Evolutionary conservation across 1,140 invertebrate species (phyloP).

Genomic region (Drosophila murphyi): DNA sequence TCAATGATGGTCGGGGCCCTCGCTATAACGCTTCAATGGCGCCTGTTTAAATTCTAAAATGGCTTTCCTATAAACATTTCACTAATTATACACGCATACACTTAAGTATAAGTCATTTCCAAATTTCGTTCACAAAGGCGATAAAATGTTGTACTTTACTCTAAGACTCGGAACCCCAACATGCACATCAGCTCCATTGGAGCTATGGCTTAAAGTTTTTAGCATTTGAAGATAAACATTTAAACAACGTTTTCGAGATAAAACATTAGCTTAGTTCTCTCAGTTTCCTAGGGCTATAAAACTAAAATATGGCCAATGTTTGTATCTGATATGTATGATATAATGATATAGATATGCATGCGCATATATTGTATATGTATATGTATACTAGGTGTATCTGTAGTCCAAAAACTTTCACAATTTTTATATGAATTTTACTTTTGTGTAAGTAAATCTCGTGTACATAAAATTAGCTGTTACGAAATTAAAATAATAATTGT

Average conservation of each 20-base stretch:
- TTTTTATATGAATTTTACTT: conserved; percentile 66
- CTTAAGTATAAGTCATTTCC: conserved; percentile 29
- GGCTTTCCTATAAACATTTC: conserved; percentile 57
- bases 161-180: conserved; percentile 35
- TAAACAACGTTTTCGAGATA: background rate
- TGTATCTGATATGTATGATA: conserved; percentile 20
- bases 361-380: conserved; percentile 5
- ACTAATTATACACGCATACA: conserved; percentile 32
- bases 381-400: conserved; percentile 27
- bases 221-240: conserved; percentile 36
- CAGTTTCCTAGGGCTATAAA: conserved; percentile 47
- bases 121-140: conserved; percentile 26
- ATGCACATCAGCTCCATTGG: conserved; percentile 19
- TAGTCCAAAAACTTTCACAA: conserved; percentile 45
- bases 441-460: conserved; percentile 64
- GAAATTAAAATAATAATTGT: conserved; percentile 40
- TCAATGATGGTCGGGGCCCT: conserved; percentile 5
- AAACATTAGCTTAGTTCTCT: conserved; percentile 24
- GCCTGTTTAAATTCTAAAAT: conserved; percentile 36
- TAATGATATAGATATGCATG: conserved; percentile 1
- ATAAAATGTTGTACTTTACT: conserved; percentile 61
- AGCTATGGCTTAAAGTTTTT: conserved; percentile 14
- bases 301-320: conserved; percentile 2
- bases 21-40: conserved; percentile 21
- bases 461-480: conserved; percentile 58